Conservation (phyloP, 2,797 vertebrate species). For the Takifugu ocellatus region DNA sequence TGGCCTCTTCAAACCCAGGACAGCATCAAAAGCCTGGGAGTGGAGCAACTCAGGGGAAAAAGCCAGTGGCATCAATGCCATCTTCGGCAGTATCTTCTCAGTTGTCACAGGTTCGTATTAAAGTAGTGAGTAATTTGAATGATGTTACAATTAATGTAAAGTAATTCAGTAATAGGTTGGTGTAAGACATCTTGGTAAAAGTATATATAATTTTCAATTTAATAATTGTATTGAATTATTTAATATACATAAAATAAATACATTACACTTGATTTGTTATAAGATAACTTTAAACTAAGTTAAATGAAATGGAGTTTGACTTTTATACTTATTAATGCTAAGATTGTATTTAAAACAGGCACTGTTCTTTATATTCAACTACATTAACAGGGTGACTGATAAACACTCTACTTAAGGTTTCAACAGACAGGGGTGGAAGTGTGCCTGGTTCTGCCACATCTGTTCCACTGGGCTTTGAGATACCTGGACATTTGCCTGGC, state of each 20-base stretch:
- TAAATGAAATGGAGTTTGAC: too few species aligned
- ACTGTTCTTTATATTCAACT: not conserved
- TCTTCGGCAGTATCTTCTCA: constrained; percentile 63
- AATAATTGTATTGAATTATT: too few species aligned
- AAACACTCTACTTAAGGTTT: constrained; percentile 64
- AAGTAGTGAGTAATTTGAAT: not conserved
- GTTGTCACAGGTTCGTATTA: constrained; percentile 64
- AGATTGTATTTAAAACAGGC: too few species aligned
- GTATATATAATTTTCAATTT: too few species aligned
- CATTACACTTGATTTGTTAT: too few species aligned
- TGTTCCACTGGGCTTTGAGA: constrained; percentile 90
- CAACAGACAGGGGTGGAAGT: constrained; percentile 79
- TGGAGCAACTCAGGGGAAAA: constrained; percentile 70
- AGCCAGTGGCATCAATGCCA: constrained; percentile 64
- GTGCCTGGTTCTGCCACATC: constrained; percentile 82
- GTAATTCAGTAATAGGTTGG: too few species aligned
- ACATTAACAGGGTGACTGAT: not conserved
- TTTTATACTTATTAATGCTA: too few species aligned
- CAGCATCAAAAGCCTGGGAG: constrained; percentile 66
- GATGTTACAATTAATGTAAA: not conserved
- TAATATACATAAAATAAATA: too few species aligned
- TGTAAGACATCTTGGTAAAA: too few species aligned
- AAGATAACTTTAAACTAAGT: too few species aligned
- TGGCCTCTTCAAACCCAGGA: constrained; percentile 49
- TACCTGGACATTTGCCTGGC: constrained; percentile 76